Conservation (phyloP, 2,797 vertebrate species). For the Bradypus variegatus region DNA sequence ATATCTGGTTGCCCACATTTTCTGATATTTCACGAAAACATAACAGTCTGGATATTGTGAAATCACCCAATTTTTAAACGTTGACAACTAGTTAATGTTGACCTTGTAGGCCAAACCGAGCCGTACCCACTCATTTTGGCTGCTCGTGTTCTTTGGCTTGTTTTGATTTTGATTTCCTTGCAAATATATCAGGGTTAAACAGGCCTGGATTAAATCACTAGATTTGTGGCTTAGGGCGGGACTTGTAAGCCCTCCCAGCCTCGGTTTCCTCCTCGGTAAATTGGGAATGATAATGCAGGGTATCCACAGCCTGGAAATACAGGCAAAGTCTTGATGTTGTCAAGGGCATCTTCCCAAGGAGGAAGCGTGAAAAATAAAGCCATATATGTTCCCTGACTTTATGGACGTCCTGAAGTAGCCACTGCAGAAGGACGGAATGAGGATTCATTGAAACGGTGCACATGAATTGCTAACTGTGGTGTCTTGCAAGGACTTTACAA, state of each 20-base stretch:
- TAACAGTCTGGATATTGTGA: neutral
- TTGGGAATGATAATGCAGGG: neutral
- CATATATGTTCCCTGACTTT: neutral
- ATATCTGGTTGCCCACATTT: neutral
- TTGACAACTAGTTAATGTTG: neutral
- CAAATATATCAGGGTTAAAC: neutral
- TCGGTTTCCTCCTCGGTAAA: neutral
- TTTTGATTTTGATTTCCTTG: neutral
- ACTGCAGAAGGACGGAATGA: neutral
- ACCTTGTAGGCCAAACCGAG: neutral
- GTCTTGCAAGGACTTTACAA: neutral
- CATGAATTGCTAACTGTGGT: neutral
- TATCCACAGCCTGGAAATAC: neutral
- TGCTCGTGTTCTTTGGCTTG: neutral
- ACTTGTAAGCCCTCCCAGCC: neutral
- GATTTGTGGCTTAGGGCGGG: neutral
- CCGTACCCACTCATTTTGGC: neutral
- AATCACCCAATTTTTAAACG: neutral
- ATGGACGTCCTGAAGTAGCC: neutral
- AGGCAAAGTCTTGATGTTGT: neutral
- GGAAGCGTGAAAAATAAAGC: neutral
- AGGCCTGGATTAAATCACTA: too few relatives aligned
- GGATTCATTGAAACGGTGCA: neutral
- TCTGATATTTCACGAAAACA: neutral
- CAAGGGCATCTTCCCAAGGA: neutral